These are phyloP conservation scores for Campoplex nolae DNA, from an alignment of 2,888 invertebrate genomes.

Conservation along the genomic window DNA sequence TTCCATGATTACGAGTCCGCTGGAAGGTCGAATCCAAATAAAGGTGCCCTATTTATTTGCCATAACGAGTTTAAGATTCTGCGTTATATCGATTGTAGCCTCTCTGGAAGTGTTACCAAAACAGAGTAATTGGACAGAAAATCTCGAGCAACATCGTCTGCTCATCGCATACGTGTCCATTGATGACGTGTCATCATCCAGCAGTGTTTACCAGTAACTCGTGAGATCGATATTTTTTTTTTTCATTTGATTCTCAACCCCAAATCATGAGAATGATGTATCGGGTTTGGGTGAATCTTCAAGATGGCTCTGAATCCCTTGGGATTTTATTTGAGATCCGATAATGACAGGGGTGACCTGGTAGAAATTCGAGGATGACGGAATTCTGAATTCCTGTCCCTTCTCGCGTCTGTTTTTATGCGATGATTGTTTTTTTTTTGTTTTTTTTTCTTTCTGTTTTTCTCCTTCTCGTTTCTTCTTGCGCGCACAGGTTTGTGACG, in stretches of 20 bases:
- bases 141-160: not conserved
- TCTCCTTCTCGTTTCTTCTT: constrained; percentile 34
- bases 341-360: constrained; percentile 57
- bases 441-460: too few relatives aligned
- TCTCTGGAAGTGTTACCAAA: not conserved
- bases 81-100: not conserved
- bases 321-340: constrained; percentile 7
- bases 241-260: not conserved
- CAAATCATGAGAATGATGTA: constrained; percentile 18
- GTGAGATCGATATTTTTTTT: not conserved
- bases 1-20: not conserved
- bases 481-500: constrained; percentile 60
- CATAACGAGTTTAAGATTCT: not conserved
- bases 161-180: too few relatives aligned
- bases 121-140: not conserved
- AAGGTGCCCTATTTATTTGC: not conserved
- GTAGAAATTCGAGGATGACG: constrained; percentile 53
- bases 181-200: too few relatives aligned
- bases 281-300: constrained; percentile 21
- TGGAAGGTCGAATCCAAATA: not conserved
- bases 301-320: constrained; percentile 7
- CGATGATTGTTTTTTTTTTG: not conserved
- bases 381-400: constrained; percentile 57
- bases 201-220: too few relatives aligned
- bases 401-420: constrained; percentile 17